A percentile compares a stretch with the other conserved stretches of the same genome.
phyloP scores from a whole-genome alignment of 2,888 invertebrate species.

The Brachypterus glaber region DNA sequence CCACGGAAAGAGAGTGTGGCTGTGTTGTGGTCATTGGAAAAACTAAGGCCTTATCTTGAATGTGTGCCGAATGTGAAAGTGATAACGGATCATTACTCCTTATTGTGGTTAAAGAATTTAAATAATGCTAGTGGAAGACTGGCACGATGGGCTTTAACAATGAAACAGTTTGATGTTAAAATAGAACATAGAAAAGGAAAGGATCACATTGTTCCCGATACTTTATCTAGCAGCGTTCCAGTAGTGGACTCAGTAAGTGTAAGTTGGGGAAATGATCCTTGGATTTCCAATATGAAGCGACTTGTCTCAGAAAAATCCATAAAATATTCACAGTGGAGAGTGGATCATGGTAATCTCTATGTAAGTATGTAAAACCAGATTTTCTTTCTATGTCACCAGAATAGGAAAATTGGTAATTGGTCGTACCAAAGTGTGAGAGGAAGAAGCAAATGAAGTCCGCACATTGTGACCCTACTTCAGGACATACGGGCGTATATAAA shows the following conservation, averaged over 20 bases:
- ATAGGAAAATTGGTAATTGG: too few relatives aligned
- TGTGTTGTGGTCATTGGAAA: conserved; percentile 1
- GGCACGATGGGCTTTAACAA: conserved; percentile 14
- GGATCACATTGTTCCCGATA: conserved; percentile 19
- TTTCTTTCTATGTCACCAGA: too few relatives aligned
- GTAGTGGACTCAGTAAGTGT: too few relatives aligned
- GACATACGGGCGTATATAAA: conserved; percentile 12
- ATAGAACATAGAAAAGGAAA: conserved; percentile 18
- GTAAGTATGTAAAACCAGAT: too few relatives aligned
- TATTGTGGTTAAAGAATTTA: conserved; percentile 4
- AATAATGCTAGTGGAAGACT: conserved; percentile 14
- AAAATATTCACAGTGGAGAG: too few relatives aligned
- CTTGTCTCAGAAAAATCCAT: too few relatives aligned
- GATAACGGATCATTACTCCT: conserved; percentile 2
- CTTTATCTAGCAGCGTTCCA: conserved; percentile 16
- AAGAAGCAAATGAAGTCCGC: conserved; percentile 4
- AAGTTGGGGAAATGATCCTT: too few relatives aligned
- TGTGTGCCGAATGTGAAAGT: conserved; percentile 2
- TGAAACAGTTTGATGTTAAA: conserved; percentile 16
- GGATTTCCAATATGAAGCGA: too few relatives aligned
- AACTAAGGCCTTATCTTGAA: conserved; percentile 1
- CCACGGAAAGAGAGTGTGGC: conserved; percentile 4
- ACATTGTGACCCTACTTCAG: conserved; percentile 11
- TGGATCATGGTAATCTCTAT: too few relatives aligned
- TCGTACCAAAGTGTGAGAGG: conserved; percentile 8